Base-by-base conservation (phyloP, 2,888 invertebrate species). In the Tromatobia lineatoria region DNA sequence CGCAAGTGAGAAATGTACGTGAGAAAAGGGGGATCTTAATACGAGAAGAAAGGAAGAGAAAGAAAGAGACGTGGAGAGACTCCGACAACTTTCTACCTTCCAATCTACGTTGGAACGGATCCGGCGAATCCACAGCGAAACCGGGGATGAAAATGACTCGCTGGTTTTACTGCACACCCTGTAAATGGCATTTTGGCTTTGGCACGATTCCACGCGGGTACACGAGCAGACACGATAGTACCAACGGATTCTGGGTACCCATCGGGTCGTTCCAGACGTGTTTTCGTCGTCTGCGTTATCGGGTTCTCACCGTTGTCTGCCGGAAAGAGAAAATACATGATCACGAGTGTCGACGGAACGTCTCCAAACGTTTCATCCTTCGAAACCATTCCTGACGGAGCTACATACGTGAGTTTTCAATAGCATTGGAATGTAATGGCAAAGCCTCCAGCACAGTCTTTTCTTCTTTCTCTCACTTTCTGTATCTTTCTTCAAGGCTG, bases 121-220 rank as follows among this genome's bases (percentile, higher is more conserved):
- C 18, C 50, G 34, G 29, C 38, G 38, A 64, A 76, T 64, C 20
- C 54, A n/a, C 52, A 54, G 23, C 34, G 34, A 59, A 73, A 45
- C 29, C 29, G 15, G 18, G 66, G 42, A 64, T 66, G 81, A 76
- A 76, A 71, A 66, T n/a, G 69, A 57, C 64, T 71, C 54, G 66
- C 45, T 11, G 61, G 70, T 76, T 64, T 54, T 70, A 80, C 15
- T 20, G 29, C 34, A 15, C 18, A 23, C n/a, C 61, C 42, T 15
- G 57, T 66, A 76, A 66, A 77, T 54, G 70, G 70, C 69, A 70
- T 75, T 76, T 76, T 64, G 70, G 64, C 52, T 64, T 81, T 76
- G 81, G 70, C 75, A 76, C 25, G 61, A 76, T 76, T 64, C 54
- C 75, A 64, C 64, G 54, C n/a, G 57, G 47, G 59, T 38, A 69